Evolutionary conservation across 2,888 invertebrate species (phyloP).

Genomic region (Neoascia interrupta): DNA sequence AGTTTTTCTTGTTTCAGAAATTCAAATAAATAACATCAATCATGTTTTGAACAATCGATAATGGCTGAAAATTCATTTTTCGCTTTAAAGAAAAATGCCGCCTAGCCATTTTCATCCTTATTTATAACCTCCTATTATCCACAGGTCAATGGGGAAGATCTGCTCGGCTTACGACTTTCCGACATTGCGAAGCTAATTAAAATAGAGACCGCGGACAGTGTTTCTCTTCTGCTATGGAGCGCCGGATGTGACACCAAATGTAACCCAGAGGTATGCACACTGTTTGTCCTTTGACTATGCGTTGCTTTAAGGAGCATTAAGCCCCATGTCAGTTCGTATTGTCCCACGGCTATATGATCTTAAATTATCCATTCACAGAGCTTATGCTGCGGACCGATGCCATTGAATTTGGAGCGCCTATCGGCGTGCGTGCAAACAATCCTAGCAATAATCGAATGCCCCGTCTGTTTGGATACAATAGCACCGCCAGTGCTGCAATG

Average conservation of each 20-base stretch:
- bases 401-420: constrained; percentile 81
- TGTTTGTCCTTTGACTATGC: too few species aligned
- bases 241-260: constrained; percentile 80
- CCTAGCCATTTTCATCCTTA: not conserved
- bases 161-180: constrained; percentile 81
- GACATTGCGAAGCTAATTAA: constrained; percentile 81
- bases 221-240: constrained; percentile 81
- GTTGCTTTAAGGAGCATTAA: too few species aligned
- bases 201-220: constrained; percentile 74
- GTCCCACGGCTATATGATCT: constrained; percentile 12
- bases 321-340: too few species aligned
- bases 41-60: too few species aligned
- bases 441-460: constrained; percentile 83
- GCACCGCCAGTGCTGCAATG: constrained; percentile 84
- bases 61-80: too few species aligned
- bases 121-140: not conserved
- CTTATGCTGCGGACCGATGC: constrained; percentile 82
- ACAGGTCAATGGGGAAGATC: constrained; percentile 82
- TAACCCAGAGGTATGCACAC: constrained; percentile 78
- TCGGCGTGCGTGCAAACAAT: constrained; percentile 81
- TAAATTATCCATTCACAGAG: constrained; percentile 72
- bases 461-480: constrained; percentile 84
- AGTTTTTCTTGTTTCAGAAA: too few species aligned
- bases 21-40: too few species aligned
- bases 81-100: too few species aligned